These are phyloP conservation scores for Heliconius himera DNA, from an alignment of 1,140 invertebrate genomes.

Conservation along the genomic window DNA sequence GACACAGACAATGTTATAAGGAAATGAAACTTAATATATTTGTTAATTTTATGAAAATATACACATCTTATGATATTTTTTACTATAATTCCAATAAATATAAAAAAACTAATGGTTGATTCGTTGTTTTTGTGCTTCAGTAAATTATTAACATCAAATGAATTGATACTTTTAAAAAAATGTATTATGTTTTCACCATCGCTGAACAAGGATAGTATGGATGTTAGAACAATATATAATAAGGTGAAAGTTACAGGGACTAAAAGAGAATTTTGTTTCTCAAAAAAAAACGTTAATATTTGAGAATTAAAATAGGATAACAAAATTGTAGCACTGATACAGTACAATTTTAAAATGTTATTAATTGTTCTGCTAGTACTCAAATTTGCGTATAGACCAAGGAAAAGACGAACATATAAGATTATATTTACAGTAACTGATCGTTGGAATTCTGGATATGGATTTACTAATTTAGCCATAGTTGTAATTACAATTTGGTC, in stretches of 20 bases:
- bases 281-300: not conserved
- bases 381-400: too few species aligned
- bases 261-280: not conserved
- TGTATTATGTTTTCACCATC: slow-evolving; percentile 22
- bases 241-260: not conserved
- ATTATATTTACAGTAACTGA: too few species aligned
- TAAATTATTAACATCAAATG: slow-evolving; percentile 15
- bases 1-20: too few species aligned
- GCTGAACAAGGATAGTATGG: slow-evolving; percentile 21
- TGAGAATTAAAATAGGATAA: not conserved
- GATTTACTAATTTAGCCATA: too few species aligned
- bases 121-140: slow-evolving; percentile 8
- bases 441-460: too few species aligned
- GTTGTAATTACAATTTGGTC: too few species aligned
- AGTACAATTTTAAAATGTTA: too few species aligned
- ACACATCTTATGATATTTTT: not conserved
- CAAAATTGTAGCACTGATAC: too few species aligned
- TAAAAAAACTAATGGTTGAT: slow-evolving; percentile 5
- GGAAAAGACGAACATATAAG: too few species aligned
- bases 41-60: not conserved
- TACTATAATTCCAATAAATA: not conserved
- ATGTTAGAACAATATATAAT: not conserved
- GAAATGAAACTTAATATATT: not conserved
- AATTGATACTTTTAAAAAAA: slow-evolving; percentile 2
- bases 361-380: too few species aligned